A percentile compares a stretch with the other conserved stretches of the same genome.
phyloP scores from a whole-genome alignment of 2,888 invertebrate genomes.

The Hedya salicella region DNA sequence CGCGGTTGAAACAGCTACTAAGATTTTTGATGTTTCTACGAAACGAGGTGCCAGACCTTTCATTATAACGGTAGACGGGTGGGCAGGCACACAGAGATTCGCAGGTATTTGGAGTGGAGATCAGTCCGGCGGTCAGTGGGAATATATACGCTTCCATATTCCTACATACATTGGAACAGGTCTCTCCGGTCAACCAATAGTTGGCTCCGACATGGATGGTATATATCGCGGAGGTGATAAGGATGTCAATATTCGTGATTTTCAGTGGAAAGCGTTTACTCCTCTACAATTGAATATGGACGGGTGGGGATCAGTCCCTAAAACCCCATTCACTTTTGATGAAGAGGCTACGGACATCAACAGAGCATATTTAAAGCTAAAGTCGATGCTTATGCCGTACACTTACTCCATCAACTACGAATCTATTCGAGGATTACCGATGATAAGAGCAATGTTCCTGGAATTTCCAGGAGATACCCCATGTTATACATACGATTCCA shows the following conservation, averaged over 20 bases:
- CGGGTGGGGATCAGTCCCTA: conserved; percentile 73
- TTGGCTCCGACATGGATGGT: conserved; percentile 80
- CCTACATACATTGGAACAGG: conserved; percentile 77
- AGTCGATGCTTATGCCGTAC: conserved; percentile 76
- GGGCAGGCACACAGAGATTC: conserved; percentile 78
- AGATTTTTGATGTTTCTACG: conserved; percentile 62
- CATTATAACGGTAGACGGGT: conserved; percentile 78
- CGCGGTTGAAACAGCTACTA: conserved; percentile 70
- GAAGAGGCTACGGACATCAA: conserved; percentile 67
- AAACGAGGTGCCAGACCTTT: conserved; percentile 60
- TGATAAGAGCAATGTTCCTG: conserved; percentile 77
- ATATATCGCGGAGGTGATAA: conserved; percentile 69
- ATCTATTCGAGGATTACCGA: conserved; percentile 68
- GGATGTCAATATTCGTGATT: conserved; percentile 73
- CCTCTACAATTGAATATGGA: conserved; percentile 80
- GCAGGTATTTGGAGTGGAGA: conserved; percentile 79
- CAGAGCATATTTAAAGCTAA: conserved; percentile 76
- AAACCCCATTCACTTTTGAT: conserved; percentile 74
- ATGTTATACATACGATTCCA: conserved; percentile 70
- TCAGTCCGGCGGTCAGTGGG: conserved; percentile 77
- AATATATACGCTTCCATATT: conserved; percentile 79
- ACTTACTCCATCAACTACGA: conserved; percentile 73
- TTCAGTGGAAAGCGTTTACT: conserved; percentile 79
- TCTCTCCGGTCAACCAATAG: conserved; percentile 72
- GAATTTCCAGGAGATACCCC: conserved; percentile 67